A percentile compares a stretch with the other conserved stretches of the same genome.
These are phyloP conservation scores for Torymus texanus DNA, from an alignment of 2,888 invertebrate species.

Conservation along the genomic window DNA sequence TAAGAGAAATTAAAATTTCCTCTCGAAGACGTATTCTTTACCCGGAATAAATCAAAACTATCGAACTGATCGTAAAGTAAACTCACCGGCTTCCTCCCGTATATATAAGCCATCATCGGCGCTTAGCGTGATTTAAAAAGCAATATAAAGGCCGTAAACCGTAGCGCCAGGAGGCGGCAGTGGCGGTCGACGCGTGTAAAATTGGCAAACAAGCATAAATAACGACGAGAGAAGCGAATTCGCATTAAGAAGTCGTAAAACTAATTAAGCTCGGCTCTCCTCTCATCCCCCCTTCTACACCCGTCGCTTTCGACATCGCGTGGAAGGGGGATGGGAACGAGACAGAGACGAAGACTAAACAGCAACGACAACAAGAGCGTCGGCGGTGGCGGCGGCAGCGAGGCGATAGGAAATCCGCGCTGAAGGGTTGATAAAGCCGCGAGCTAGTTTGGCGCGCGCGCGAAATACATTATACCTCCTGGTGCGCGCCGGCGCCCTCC, in stretches of 20 bases:
- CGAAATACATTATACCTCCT: conserved; percentile 64
- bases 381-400: background rate
- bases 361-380: background rate
- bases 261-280: conserved; percentile 50
- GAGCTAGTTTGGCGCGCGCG: conserved; percentile 49
- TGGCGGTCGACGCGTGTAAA: conserved; percentile 3
- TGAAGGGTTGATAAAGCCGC: conserved; percentile 71
- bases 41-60: too few relatives aligned
- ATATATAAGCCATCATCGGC: conserved; percentile 15
- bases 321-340: background rate
- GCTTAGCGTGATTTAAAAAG: conserved; percentile 37
- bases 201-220: conserved; percentile 53
- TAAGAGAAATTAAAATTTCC: too few relatives aligned
- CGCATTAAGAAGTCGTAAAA: conserved; percentile 57
- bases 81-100: too few relatives aligned
- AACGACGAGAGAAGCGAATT: conserved; percentile 34
- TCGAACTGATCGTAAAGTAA: too few relatives aligned
- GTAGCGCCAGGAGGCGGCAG: background rate
- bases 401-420: conserved; percentile 66
- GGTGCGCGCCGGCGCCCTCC: conserved; percentile 42
- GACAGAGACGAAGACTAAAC: conserved; percentile 2
- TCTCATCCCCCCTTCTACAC: background rate
- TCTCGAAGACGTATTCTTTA: too few relatives aligned
- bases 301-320: background rate
- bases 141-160: conserved; percentile 36